A percentile compares a stretch with the other conserved stretches of the same genome.
Evolutionary conservation across 2,888 invertebrate species (phyloP).

Genomic region (Unio delphinus): DNA sequence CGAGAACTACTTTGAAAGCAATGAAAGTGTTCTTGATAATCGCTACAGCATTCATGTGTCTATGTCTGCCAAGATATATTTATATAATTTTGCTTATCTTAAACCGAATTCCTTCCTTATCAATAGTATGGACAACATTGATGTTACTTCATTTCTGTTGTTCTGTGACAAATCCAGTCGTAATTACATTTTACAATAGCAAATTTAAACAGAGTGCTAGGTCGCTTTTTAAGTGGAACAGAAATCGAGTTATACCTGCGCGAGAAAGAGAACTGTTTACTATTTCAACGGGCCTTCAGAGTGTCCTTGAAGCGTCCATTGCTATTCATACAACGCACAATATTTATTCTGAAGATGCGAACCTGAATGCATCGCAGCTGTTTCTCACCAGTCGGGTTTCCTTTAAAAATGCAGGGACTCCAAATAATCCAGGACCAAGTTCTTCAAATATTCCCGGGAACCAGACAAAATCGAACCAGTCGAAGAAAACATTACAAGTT

Average conservation of each 20-base stretch:
- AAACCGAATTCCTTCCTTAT: not conserved
- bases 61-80: conserved; percentile 39
- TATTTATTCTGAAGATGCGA: too few relatives aligned
- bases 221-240: conserved; percentile 18
- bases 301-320: conserved; percentile 39
- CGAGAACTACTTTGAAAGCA: conserved; percentile 40
- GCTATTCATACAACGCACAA: conserved; percentile 12
- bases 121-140: conserved; percentile 17
- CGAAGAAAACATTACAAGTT: too few relatives aligned
- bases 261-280: conserved; percentile 36
- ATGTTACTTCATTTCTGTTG: conserved; percentile 43
- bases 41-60: conserved; percentile 27
- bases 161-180: conserved; percentile 45
- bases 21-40: conserved; percentile 49
- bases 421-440: too few relatives aligned
- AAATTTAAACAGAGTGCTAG: conserved; percentile 42
- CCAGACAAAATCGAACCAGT: too few relatives aligned
- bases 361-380: too few relatives aligned
- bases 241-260: conserved; percentile 16
- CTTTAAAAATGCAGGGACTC: too few relatives aligned
- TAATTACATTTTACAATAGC: conserved; percentile 44
- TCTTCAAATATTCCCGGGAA: too few relatives aligned
- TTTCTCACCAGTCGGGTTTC: too few relatives aligned
- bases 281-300: conserved; percentile 44
- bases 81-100: conserved; percentile 27